Base-by-base conservation (phyloP, 1,140 invertebrate species). In the Campoletis sonorensis region DNA sequence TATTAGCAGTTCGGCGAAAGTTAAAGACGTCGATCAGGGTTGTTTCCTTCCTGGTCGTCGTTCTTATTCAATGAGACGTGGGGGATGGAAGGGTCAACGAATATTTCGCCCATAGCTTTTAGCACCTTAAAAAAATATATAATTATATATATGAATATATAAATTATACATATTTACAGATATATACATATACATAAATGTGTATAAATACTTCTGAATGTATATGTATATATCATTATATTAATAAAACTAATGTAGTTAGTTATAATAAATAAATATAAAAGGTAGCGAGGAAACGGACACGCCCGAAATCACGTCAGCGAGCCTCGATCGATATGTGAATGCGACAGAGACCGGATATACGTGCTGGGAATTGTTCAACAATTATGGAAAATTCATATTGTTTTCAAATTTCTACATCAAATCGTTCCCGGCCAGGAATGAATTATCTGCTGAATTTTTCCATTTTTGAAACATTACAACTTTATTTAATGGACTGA, bases 1-100 rank as follows among this genome's bases (percentile, higher is more conserved):
- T 67, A 67, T 67, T 67, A 26, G 61, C 23, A 8, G 26, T 67
- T 67, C 61, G 61, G 61, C 61, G 61, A 67, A 67, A 67, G 61
- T 67, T 30, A 67, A 4, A 67, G 3, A 27, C 61, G 21, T 3
- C 7, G 61, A 67, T 67, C 21, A 26, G 61, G 23, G 23, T 30
- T 67, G 23, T 67, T 27, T 27, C 23, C 61, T 15, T 67, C 61
- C 21, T 26, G 61, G 30, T 27, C 13, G 23, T 67, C 23, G 23
- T 1, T 26, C 27, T 15, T 10, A n/a, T 27, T 11, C 10, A 30
- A 27, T 15, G 23, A 27, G 18, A 26, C 30, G 61, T 16, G 33
- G 45, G 23, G 15, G 33, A n/a, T 58, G 18, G 54, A 10, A n/a
- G 21, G 0, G 54, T 21, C 49, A 30, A 72, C 33, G 15, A 40